These are phyloP conservation scores for Leptobrachium leishanense DNA, from an alignment of 2,113 vertebrate species.

Conservation along the genomic window DNA sequence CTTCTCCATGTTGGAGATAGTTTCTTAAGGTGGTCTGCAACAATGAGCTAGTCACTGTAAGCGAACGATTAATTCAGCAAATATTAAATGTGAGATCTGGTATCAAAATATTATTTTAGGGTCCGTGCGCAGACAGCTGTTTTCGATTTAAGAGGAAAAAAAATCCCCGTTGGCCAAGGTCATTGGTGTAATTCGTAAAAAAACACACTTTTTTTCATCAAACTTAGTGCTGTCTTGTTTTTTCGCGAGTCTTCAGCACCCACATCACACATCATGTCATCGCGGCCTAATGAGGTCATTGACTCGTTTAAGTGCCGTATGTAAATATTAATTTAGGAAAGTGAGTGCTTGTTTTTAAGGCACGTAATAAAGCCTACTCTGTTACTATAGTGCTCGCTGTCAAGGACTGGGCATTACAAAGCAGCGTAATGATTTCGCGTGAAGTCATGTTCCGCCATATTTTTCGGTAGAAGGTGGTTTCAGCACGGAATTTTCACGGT, in stretches of 20 bases:
- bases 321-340: constrained; percentile 2
- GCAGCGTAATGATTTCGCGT: background rate
- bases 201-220: constrained; percentile 12
- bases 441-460: background rate
- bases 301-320: background rate
- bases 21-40: constrained; percentile 59
- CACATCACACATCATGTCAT: background rate
- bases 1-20: constrained; percentile 17
- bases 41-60: constrained; percentile 5
- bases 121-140: background rate
- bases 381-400: background rate
- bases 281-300: background rate
- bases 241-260: background rate
- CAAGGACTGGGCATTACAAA: background rate
- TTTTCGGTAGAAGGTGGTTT: no score
- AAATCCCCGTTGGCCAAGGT: background rate
- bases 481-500: no score
- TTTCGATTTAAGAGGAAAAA: constrained; percentile 2
- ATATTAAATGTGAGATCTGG: constrained; percentile 8
- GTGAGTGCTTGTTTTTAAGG: background rate
- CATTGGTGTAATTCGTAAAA: constrained; percentile 1
- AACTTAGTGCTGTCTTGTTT: background rate
- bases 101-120: constrained; percentile 29
- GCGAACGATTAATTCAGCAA: constrained; percentile 12
- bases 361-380: background rate